Base-by-base conservation (phyloP, 2,888 invertebrate species). In the Brenthis ino region DNA sequence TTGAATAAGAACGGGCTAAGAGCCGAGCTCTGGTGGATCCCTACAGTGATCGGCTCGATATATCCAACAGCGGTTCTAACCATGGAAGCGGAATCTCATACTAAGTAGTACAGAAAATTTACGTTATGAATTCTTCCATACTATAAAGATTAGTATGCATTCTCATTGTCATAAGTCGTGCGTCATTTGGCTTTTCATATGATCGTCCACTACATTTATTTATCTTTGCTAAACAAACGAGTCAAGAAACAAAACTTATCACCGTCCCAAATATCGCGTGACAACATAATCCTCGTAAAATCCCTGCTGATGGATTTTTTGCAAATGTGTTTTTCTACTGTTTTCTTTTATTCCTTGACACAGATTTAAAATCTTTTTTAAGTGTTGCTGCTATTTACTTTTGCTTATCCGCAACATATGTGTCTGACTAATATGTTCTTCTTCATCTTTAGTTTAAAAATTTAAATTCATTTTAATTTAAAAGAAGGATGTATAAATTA, bases 271-370 rank as follows among this genome's bases (percentile, higher is more conserved):
- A 64, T 64, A 55, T 57, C 16, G 12, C 3, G 6, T 67, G 70
- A 70, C 70, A 70, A 57, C 51, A 48, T 70, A 64, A 70, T 67
- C 67, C 60, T 33, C 12, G 28, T 12, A 14, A 24, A 60, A 60
- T 60, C 60, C 55, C 1, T 16, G 16, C 14, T 63, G 63, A 57
- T 43, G 64, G 57, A 56, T 37, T 67, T 6, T 51, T 14, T 6
- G 60, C 47, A 60, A 48, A 67, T 50, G 33, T 14, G 33, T 51
- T 28, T 14, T 61, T n/a, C 20, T 55, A 61, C 48, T 67, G 61
- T 67, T 60, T 57, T 48, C 33, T 14, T 54, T 67, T 16, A 60
- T 64, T 64, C 68, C 69, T 72, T 69, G 69, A 69, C 71, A 69
- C 37, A 69, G 55, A 63, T 70, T 69, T 37, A n/a, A 14, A 61